Conservation (phyloP, 2,113 vertebrate genomes). For the Uria aalge region DNA sequence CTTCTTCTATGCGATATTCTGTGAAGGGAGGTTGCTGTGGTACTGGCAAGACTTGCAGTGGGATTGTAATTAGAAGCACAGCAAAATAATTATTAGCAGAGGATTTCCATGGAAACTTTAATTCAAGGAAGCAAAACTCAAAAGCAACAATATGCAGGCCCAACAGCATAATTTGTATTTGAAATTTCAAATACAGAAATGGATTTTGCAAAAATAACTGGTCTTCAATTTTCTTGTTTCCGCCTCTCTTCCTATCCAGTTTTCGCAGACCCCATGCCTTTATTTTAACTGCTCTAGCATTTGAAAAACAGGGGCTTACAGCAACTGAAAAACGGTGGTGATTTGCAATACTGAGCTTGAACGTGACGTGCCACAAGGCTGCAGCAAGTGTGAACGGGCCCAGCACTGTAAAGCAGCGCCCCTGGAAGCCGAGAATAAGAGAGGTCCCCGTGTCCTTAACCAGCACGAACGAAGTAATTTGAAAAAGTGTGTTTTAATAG, state of each 20-base stretch:
- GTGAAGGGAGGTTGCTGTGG: constrained; percentile 16
- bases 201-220: background rate
- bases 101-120: constrained; percentile 58
- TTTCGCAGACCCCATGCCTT: background rate
- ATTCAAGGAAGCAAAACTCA: constrained; percentile 14
- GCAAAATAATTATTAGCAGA: constrained; percentile 68
- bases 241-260: background rate
- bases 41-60: constrained; percentile 31
- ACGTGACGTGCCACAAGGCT: background rate
- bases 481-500: background rate
- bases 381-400: background rate
- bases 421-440: background rate
- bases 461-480: background rate
- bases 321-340: background rate
- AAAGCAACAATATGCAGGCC: constrained; percentile 3
- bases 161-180: constrained; percentile 7
- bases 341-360: background rate
- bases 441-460: background rate
- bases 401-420: background rate
- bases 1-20: background rate
- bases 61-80: constrained; percentile 61
- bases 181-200: constrained; percentile 5
- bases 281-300: background rate
- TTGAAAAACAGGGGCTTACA: background rate
- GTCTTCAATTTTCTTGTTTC: background rate